Base-by-base conservation (phyloP, 2,888 invertebrate genomes). In the Parasteatoda lunata region DNA sequence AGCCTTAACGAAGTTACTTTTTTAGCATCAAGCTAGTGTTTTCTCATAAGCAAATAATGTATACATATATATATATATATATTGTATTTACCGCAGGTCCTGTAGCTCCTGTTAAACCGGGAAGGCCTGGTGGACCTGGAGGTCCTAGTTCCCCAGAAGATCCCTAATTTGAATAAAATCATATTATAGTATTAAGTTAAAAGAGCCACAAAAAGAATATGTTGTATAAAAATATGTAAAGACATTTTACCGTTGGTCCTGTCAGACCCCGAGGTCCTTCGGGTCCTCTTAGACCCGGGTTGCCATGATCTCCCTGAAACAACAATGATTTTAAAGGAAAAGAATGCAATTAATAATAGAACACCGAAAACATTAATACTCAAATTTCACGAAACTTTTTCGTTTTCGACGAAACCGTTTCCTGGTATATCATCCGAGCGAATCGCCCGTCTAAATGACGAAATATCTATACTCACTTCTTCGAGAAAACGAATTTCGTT, bases 31-130 rank as follows among this genome's bases (percentile, higher is more conserved):
- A 30, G 2, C 30, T 30, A 30, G 2, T 30, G 0, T 30, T 30
- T 30, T 30, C 30, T 30, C 30, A 30, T 2, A 30, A 2, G 30
- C 30, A 30, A n/a, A 59, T 59, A 7, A 59, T 6, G 13, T 52
- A 52, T 52, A 52, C 9, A 52, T 54, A 54, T 54, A 54, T 54
- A 54, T 54, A 54, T 54, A 54, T 11, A 5, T 59, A n/a, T n/a
- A 7, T 59, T 59, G 11, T 6, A 59, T 13, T 59, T 84, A 88
- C 88, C 72, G 93, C 93, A 15, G 93, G 91, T 77, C 95, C 95
- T 68, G 93, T 92, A 6, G 93, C 92, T 77, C 92, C 92, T 89
- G 93, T 91, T 76, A 94, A 93, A 13, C 94, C 94, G 8, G 93
- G 91, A 54, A 93, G 92, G 3, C 94, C 93, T 30, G 91, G 91